A percentile compares a stretch with the other conserved stretches of the same genome.
phyloP scores from a whole-genome alignment of 2,888 invertebrate genomes.

The Tuta absoluta region DNA sequence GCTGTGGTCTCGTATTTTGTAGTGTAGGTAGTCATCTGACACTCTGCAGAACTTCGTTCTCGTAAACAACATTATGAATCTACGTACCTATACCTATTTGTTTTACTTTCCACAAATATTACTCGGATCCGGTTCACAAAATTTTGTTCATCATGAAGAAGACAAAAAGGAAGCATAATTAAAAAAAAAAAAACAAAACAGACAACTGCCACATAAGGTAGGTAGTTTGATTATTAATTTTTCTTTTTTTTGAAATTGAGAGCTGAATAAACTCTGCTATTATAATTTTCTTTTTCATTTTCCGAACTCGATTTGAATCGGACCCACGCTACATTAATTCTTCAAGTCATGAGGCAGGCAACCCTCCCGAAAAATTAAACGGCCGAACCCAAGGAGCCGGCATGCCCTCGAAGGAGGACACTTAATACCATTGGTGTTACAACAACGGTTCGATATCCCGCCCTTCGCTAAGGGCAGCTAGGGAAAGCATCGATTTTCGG shows the following conservation, averaged over 20 bases:
- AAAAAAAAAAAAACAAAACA: too few relatives aligned
- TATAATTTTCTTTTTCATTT: background rate
- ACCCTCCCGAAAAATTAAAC: constrained; percentile 1
- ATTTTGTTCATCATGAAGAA: too few relatives aligned
- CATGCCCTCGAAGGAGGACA: constrained; percentile 11
- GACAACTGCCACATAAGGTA: too few relatives aligned
- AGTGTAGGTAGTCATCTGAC: too few relatives aligned
- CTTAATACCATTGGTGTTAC: constrained; percentile 21
- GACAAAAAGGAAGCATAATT: too few relatives aligned
- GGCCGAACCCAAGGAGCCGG: background rate
- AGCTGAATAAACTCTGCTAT: background rate
- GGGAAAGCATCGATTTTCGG: constrained; percentile 77
- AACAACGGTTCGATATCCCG: constrained; percentile 35
- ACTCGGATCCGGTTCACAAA: too few relatives aligned
- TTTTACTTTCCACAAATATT: too few relatives aligned
- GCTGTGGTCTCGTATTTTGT: too few relatives aligned
- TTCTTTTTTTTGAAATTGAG: background rate
- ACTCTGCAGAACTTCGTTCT: too few relatives aligned
- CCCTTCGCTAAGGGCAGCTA: constrained; percentile 66
- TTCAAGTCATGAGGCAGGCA: background rate
- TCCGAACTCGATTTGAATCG: background rate
- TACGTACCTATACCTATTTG: too few relatives aligned
- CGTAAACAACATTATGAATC: too few relatives aligned
- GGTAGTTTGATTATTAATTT: too few relatives aligned
- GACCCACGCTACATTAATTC: background rate